Evolutionary conservation across 2,888 invertebrate species (phyloP).

Genomic region (Troilus luridus): DNA sequence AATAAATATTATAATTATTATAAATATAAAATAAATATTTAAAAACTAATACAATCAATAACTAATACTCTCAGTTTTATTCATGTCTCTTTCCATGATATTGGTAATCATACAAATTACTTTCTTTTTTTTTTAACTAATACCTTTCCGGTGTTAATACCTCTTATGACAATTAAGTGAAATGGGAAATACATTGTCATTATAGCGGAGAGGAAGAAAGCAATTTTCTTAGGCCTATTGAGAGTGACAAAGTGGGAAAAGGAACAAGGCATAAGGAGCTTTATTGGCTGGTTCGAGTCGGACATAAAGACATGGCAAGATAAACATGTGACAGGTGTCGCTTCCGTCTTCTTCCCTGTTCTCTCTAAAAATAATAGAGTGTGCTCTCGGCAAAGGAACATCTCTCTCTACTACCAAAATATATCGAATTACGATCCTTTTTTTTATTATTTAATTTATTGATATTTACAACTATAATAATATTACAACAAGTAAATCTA

Average conservation of each 20-base stretch:
- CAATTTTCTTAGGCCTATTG: neutral
- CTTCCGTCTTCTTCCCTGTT: neutral
- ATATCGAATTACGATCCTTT: neutral
- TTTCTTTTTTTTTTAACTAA: too few relatives aligned
- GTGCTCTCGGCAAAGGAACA: neutral
- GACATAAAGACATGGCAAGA: neutral
- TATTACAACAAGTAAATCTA: too few relatives aligned
- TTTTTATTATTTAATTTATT: too few relatives aligned
- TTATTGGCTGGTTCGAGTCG: neutral
- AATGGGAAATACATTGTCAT: neutral
- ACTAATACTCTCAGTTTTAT: too few relatives aligned
- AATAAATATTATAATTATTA: too few relatives aligned
- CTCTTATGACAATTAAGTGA: too few relatives aligned
- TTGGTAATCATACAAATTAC: too few relatives aligned
- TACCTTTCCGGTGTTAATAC: too few relatives aligned
- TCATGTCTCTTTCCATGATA: too few relatives aligned
- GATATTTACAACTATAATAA: too few relatives aligned
- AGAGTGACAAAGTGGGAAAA: neutral
- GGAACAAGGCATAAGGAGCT: slow-evolving; percentile 6
- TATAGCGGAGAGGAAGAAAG: neutral
- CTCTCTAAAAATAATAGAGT: slow-evolving; percentile 5
- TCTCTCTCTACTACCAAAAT: neutral
- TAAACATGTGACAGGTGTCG: slow-evolving; percentile 13
- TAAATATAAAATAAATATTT: too few relatives aligned
- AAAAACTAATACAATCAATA: too few relatives aligned